phyloP scores from a whole-genome alignment of 2,113 vertebrate genomes.

The Syrmaticus mikado region DNA sequence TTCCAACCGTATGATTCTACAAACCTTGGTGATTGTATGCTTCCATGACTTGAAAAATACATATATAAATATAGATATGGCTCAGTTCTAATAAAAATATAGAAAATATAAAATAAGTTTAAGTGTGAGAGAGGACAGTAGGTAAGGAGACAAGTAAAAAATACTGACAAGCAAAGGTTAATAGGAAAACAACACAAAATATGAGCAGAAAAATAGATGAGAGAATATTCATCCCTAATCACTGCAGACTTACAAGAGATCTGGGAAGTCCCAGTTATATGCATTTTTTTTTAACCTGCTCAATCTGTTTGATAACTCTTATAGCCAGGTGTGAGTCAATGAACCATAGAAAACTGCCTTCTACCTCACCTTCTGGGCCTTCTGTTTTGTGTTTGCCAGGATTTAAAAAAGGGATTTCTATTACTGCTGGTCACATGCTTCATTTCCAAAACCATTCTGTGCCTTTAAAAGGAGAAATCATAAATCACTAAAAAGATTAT shows the following conservation, averaged over 20 bases:
- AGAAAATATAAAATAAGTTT: neutral
- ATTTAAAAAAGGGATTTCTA: slow-evolving; percentile 14
- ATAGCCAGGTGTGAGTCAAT: slow-evolving; percentile 30
- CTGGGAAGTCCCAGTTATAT: neutral
- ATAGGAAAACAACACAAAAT: neutral
- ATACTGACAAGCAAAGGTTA: neutral
- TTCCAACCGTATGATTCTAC: too few relatives aligned
- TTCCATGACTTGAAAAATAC: neutral
- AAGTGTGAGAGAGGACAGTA: neutral
- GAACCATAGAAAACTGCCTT: slow-evolving; percentile 6
- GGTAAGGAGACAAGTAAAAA: neutral
- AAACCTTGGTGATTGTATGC: too few relatives aligned
- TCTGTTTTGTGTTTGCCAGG: neutral
- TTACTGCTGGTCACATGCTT: slow-evolving; percentile 22
- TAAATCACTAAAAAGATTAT: neutral
- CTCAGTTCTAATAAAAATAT: neutral
- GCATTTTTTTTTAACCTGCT: neutral
- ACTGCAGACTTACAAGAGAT: neutral
- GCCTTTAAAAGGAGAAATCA: neutral
- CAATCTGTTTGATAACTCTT: slow-evolving; percentile 13
- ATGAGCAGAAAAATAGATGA: neutral
- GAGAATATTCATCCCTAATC: neutral
- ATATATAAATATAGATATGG: neutral
- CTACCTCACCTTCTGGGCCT: neutral
- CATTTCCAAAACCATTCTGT: slow-evolving; percentile 17